Evolutionary conservation across 2,888 invertebrate genomes (phyloP), one percentile per base, ranked within the genome.

Genomic region (Notodonta dromedarius): DNA sequence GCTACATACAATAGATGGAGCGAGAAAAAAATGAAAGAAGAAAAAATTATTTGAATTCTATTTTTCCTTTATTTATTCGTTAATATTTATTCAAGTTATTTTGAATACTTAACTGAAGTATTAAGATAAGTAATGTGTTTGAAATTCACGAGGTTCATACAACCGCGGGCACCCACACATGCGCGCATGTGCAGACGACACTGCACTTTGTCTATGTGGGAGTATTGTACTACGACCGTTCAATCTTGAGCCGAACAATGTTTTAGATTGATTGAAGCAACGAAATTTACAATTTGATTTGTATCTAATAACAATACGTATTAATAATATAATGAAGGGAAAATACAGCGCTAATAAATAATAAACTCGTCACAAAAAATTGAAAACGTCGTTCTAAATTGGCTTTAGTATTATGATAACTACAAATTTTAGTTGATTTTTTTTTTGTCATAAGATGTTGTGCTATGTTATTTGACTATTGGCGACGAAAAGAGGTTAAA

Each of bases 91-190:
- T 13, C 8, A 39, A 39, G 44, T 24, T n/a, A 44, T 24, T 16
- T 56, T 44, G 42, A n/a, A 40, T 40, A 32, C 13, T 40, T 9
- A 55, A 40, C 14, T 40, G 4, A 14, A 40, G 40, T 55, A 39
- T 40, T 88, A 90, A 88, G 46, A n/a, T 46, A n/a, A n/a, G 86
- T 83, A 78, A 82, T 62, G 84, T 84, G 83, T 80, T 86, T 88
- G 80, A 92, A 91, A 88, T 88, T 84, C 79, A 84, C 88, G 85
- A 90, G 91, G 91, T 91, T 88, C 84, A 82, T 89, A 89, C 88
- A 83, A 86, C 86, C 88, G 82, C 84, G 86, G 78, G 79, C 83
- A 86, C 87, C 63, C 91, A 87, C 88, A 91, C 90, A 74, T 63
- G 8, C 57, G 63, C 65, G 61, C 51, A 60, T 79, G 78, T 85